Evolutionary conservation across 1,140 invertebrate species (phyloP), one percentile per base, ranked within the genome.

Genomic region (Alviniconcha marisindica): DNA sequence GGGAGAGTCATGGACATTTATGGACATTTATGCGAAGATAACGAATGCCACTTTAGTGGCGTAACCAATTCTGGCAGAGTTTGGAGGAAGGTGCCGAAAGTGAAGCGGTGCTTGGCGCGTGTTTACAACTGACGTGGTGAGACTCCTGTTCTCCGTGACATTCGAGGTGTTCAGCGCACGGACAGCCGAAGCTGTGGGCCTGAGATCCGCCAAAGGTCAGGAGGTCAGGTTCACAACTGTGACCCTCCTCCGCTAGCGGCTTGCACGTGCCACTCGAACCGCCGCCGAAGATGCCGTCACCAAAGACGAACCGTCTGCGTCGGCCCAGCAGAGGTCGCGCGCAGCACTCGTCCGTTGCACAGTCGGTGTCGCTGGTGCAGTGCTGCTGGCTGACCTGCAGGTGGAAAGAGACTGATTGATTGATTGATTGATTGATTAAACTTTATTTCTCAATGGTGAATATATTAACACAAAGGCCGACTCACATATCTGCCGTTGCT

Each of bases 121-220:
- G n/a, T n/a, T n/a, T n/a, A n/a, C n/a, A 4, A 76, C 73, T n/a
- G 5, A 76, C 73, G 14, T 51, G 33, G 31, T 76, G 73, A 31
- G 73, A 76, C 73, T 76, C 73, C 7, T 5, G 2, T n/a, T 51
- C 73, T 5, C 73, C 73, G 42, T 76, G 73, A 18, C 73, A 76
- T 42, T 76, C 73, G 21, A 76, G 42, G 7, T n/a, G 42, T n/a
- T n/a, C 42, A 31, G 73, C 44, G 44, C 73, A 76, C 2, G 73
- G 73, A 31, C 73, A 76, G 73, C 44, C 73, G 28, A 76, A 54
- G n/a, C 14, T 51, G 73, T 76, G 73, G 14, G 73, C 3, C 73
- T 31, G 4, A n/a, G 73, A 76, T 1, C 73, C 73, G 7, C 73
- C 73, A 12, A 76, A 12, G 42, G 1, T 33, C 3, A 51, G 0